phyloP scores from a whole-genome alignment of 2,888 invertebrate species.

The Lochmaea crataegi region DNA sequence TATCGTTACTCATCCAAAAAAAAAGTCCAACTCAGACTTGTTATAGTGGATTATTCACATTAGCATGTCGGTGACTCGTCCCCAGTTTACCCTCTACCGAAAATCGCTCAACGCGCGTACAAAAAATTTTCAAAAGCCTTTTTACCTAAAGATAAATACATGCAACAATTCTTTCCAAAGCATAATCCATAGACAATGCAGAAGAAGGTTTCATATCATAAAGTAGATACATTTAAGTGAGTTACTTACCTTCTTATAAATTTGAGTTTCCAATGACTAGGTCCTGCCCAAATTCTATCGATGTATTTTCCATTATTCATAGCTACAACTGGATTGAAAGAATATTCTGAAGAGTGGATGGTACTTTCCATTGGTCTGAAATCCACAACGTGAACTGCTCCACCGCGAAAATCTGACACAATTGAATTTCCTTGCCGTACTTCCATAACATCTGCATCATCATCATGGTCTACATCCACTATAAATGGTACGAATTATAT shows the following conservation, averaged over 20 bases:
- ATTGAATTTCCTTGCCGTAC: neutral
- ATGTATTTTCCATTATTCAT: constrained; percentile 50
- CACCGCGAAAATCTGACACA: constrained; percentile 12
- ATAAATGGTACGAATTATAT: neutral
- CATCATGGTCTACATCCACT: constrained; percentile 27
- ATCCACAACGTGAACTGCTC: constrained; percentile 34
- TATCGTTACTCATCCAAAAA: too few species aligned
- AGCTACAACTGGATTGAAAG: constrained; percentile 72
- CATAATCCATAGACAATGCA: neutral
- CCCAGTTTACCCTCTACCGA: too few species aligned
- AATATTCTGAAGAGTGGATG: constrained; percentile 74
- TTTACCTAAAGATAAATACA: too few species aligned
- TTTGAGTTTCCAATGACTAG: constrained; percentile 83
- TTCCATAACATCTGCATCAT: neutral
- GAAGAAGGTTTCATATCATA: too few species aligned
- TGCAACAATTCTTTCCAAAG: too few species aligned
- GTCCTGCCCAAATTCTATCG: constrained; percentile 79
- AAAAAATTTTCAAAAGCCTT: too few species aligned
- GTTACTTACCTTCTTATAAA: constrained; percentile 56
- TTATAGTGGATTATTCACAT: too few species aligned
- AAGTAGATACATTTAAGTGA: neutral
- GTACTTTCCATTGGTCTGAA: constrained; percentile 57
- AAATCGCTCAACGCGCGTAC: too few species aligned
- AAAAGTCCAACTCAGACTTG: too few species aligned
- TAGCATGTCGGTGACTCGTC: too few species aligned